A percentile compares a stretch with the other conserved stretches of the same genome.
Evolutionary conservation across 2,888 invertebrate species (phyloP).

Genomic region (Penaeus monodon): DNA sequence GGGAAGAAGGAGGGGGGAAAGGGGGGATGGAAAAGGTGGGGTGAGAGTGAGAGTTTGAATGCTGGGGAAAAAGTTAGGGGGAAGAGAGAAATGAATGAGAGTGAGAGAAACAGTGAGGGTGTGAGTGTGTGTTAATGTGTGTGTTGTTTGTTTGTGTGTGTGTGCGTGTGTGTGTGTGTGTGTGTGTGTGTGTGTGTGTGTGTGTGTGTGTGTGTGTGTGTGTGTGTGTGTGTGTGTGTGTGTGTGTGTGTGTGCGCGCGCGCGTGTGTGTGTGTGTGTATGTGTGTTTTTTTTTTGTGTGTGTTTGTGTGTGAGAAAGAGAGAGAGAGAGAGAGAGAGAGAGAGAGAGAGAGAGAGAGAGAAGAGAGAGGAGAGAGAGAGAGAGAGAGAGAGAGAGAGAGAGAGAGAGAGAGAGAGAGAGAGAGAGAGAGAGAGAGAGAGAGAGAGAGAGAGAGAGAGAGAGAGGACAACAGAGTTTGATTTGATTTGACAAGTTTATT

Average conservation of each 20-base stretch:
- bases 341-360: not conserved
- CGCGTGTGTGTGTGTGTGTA: not conserved
- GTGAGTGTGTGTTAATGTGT: not conserved
- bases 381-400: not conserved
- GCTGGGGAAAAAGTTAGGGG: not conserved
- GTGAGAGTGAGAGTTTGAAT: no score
- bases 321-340: not conserved
- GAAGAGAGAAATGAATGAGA: no score
- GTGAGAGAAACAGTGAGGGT: no score
- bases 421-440: not conserved
- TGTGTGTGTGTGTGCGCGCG: not conserved
- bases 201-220: not conserved
- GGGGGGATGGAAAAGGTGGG: not conserved
- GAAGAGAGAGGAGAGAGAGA: not conserved
- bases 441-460: not conserved
- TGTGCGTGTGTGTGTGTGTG: not conserved
- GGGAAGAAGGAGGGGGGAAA: not conserved
- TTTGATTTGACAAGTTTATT: no score
- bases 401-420: not conserved
- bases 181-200: not conserved
- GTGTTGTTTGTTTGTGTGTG: not conserved
- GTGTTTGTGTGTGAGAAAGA: not conserved
- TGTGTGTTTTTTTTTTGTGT: not conserved
- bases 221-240: conserved; percentile 2
- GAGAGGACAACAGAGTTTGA: no score